These are phyloP conservation scores for Leucophenga varia DNA, from an alignment of 1,140 invertebrate genomes.

Conservation along the genomic window DNA sequence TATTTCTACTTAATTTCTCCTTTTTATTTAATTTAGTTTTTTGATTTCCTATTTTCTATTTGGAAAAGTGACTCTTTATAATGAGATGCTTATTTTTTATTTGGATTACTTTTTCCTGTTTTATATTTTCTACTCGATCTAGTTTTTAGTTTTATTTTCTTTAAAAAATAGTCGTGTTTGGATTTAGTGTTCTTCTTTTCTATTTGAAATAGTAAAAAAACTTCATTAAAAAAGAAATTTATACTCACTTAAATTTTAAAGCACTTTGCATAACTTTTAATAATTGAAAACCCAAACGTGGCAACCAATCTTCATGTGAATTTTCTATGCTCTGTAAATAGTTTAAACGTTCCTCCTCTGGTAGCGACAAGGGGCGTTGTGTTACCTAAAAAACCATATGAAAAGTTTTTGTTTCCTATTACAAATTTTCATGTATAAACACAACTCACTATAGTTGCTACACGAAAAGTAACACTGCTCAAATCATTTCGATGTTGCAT, in stretches of 20 bases:
- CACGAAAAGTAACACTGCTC: slow-evolving; percentile 33
- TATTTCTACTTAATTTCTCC: no score
- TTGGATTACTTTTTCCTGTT: no score
- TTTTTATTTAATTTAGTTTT: no score
- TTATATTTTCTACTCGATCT: no score
- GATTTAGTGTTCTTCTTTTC: no score
- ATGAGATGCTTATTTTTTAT: no score
- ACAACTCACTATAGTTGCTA: slow-evolving; percentile 31
- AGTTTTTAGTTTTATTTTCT: no score
- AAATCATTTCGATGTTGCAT: slow-evolving; percentile 35
- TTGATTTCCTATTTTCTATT: no score
- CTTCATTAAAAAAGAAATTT: background rate
- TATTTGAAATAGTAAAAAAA: no score
- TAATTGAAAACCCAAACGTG: slow-evolving; percentile 30
- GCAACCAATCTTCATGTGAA: slow-evolving; percentile 28
- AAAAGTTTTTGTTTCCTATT: background rate
- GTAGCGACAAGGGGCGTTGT: slow-evolving; percentile 16
- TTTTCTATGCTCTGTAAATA: slow-evolving; percentile 26
- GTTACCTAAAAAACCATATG: slow-evolving; percentile 24
- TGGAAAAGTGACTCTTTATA: no score
- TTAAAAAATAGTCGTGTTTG: no score
- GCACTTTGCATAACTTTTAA: slow-evolving; percentile 29
- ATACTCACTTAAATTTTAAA: slow-evolving; percentile 32
- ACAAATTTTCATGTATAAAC: background rate
- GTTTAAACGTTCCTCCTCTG: slow-evolving; percentile 11